Conservation (phyloP, 2,113 vertebrate genomes). For the Dicentrarchus labrax region DNA sequence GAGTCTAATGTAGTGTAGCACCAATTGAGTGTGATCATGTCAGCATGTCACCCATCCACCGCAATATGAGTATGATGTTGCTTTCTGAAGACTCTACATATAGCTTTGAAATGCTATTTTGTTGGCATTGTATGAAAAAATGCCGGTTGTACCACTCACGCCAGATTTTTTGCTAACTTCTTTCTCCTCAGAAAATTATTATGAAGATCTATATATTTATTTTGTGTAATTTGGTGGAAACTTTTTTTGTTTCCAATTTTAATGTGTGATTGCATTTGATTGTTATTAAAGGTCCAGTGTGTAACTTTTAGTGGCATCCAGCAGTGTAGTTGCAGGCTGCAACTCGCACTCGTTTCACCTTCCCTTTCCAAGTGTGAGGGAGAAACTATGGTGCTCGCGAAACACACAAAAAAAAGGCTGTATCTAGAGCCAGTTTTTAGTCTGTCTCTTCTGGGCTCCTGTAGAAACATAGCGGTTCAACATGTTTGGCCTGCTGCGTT, state of each 20-base stretch:
- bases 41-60: slow-evolving; percentile 11
- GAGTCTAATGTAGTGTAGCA: background rate
- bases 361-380: too few relatives aligned
- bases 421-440: too few relatives aligned
- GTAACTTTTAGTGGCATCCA: too few relatives aligned
- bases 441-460: too few relatives aligned
- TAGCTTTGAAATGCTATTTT: background rate
- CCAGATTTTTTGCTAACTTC: background rate
- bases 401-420: too few relatives aligned
- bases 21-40: background rate
- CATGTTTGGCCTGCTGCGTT: too few relatives aligned
- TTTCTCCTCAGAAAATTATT: background rate
- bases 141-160: background rate
- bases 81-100: slow-evolving; percentile 12
- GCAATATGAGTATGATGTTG: slow-evolving; percentile 10
- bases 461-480: too few relatives aligned
- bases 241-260: background rate
- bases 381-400: too few relatives aligned
- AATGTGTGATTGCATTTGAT: background rate
- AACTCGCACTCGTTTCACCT: too few relatives aligned
- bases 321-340: too few relatives aligned
- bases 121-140: background rate
- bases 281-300: background rate
- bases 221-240: background rate
- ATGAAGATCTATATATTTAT: background rate